A percentile compares a stretch with the other conserved stretches of the same genome.
Evolutionary conservation across 1,140 invertebrate species (phyloP).

Genomic region (Xylocopa sonorina): DNA sequence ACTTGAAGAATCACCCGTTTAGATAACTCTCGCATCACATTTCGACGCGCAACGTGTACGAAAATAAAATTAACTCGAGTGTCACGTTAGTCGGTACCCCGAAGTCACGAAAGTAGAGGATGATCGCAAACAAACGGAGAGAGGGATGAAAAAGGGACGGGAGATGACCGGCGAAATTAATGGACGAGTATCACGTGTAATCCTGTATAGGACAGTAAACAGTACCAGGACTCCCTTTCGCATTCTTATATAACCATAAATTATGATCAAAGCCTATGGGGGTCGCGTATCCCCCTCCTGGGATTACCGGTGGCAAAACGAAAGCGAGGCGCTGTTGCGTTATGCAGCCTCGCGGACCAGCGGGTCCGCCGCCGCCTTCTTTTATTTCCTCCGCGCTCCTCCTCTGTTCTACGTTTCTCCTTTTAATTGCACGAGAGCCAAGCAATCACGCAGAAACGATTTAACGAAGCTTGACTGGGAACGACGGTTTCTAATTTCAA

Average conservation of each 20-base stretch:
- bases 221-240: conserved; percentile 73
- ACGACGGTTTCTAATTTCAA: conserved; percentile 5
- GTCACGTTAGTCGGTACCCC: too few relatives aligned
- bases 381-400: conserved; percentile 66
- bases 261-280: conserved; percentile 73
- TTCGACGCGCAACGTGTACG: too few relatives aligned
- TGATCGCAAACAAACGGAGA: neutral
- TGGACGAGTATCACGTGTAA: conserved; percentile 64
- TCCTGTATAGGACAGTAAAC: conserved; percentile 74
- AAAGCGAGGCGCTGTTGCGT: conserved; percentile 15
- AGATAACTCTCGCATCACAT: too few relatives aligned
- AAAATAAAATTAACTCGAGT: too few relatives aligned
- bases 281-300: conserved; percentile 53
- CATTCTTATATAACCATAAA: conserved; percentile 81
- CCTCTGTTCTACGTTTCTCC: too few relatives aligned
- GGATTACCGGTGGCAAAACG: conserved; percentile 56
- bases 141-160: conserved; percentile 17
- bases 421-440: conserved; percentile 49
- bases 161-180: conserved; percentile 59
- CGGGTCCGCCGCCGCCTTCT: too few relatives aligned
- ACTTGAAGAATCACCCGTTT: too few relatives aligned
- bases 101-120: neutral
- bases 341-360: conserved; percentile 16
- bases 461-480: neutral
- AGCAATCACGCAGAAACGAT: conserved; percentile 9